A percentile compares a stretch with the other conserved stretches of the same genome.
Conservation (phyloP, 1,140 invertebrate species). For the Lepidurus couesii region DNA sequence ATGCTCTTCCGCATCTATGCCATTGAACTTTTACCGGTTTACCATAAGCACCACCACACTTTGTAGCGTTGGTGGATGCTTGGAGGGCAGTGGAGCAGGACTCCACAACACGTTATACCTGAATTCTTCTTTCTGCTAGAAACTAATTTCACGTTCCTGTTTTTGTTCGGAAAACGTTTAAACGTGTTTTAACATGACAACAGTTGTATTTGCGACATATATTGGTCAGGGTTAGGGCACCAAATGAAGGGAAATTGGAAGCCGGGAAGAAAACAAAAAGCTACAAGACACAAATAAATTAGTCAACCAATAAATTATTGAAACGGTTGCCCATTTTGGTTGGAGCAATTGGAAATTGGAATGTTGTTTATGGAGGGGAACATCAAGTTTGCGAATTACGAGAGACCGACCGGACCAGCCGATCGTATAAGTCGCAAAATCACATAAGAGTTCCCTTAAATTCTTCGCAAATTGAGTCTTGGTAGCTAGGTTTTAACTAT, state of each 20-base stretch:
- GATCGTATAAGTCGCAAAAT: constrained; percentile 12
- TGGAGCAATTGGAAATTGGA: neutral
- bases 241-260: neutral
- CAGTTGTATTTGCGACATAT: constrained; percentile 8
- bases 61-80: neutral
- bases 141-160: neutral
- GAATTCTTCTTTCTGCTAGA: neutral
- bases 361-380: constrained; percentile 5
- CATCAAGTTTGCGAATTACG: neutral
- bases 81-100: constrained; percentile 1
- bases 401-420: neutral
- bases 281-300: neutral
- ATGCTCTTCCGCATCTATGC: neutral
- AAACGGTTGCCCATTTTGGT: neutral
- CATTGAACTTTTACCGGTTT: constrained; percentile 5
- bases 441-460: neutral
- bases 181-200: neutral
- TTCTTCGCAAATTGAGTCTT: constrained; percentile 22
- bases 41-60: neutral
- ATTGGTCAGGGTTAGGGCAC: too few species aligned
- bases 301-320: constrained; percentile 18
- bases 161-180: neutral
- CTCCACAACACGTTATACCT: neutral
- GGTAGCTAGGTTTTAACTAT: neutral
- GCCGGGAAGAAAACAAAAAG: neutral